These are phyloP conservation scores for Balearica regulorum DNA, from an alignment of 2,797 vertebrate species.

Conservation along the genomic window DNA sequence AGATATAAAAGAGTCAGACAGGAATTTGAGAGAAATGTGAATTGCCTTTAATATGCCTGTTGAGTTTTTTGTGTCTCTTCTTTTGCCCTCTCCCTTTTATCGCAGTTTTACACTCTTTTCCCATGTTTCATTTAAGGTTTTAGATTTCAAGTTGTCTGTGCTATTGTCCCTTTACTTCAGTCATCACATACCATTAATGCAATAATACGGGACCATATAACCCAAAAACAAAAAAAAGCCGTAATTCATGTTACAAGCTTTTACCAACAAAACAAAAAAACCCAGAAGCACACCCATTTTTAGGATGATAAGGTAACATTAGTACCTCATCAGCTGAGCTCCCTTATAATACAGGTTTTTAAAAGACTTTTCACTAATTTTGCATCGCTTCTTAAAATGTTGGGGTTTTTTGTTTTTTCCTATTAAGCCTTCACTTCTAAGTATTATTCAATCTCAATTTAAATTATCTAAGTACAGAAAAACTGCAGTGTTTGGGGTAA, in stretches of 20 bases:
- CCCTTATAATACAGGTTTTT: accelerated
- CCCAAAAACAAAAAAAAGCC: background rate
- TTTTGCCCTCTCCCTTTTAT: background rate
- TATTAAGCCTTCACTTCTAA: background rate
- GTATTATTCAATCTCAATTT: background rate
- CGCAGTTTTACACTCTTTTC: background rate
- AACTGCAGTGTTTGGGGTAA: background rate
- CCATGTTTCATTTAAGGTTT: background rate
- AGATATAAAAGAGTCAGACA: accelerated
- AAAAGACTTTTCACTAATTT: background rate
- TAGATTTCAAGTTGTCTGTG: background rate
- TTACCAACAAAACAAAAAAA: no score
- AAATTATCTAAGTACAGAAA: background rate
- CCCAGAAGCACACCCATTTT: background rate
- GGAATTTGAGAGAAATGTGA: accelerated
- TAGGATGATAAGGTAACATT: background rate
- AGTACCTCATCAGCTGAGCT: background rate
- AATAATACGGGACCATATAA: background rate
- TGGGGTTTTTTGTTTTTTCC: accelerated
- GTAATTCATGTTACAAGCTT: accelerated
- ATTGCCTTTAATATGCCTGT: accelerated
- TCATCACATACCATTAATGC: background rate
- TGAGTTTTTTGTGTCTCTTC: background rate
- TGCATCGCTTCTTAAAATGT: background rate
- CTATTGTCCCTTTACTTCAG: no score